Conservation (phyloP, 1,140 invertebrate genomes). For the Pseudomyrmex sp. region DNA sequence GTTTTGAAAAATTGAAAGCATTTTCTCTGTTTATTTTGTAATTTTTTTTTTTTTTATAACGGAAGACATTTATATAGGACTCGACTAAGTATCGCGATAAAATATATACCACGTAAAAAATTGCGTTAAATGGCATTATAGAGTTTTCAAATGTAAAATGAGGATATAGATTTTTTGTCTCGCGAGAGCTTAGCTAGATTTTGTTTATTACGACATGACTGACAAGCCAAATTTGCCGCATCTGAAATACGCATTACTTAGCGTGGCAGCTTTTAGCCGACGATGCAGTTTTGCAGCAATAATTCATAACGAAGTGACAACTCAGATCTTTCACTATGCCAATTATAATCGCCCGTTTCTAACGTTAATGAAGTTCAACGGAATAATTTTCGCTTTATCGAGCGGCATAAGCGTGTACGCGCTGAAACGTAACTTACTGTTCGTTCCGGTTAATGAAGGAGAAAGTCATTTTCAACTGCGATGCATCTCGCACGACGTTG, state of each 20-base stretch:
- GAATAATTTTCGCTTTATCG: constrained; percentile 27
- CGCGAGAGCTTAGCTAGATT: neutral
- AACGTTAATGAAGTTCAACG: neutral
- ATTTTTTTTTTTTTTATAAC: neutral
- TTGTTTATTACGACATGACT: too few species aligned
- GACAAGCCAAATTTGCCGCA: neutral
- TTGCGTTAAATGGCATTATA: neutral
- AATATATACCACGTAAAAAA: neutral
- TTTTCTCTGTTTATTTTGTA: neutral
- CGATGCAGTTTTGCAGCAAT: neutral
- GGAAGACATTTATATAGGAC: neutral
- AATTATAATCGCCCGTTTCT: constrained; percentile 24
- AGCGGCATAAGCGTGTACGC: constrained; percentile 10
- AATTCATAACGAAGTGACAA: constrained; percentile 36
- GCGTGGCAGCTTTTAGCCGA: neutral
- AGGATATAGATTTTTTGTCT: neutral
- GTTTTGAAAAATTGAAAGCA: neutral
- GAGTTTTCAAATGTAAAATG: too few species aligned
- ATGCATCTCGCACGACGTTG: neutral
- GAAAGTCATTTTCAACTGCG: constrained; percentile 56
- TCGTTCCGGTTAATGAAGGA: constrained; percentile 51
- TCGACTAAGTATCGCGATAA: neutral
- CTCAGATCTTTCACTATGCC: neutral
- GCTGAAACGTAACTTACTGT: constrained; percentile 39
- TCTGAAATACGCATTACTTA: constrained; percentile 1